Percentiles rank a stretch among this genome's conserved stretches.
Conservation (phyloP, 2,113 vertebrate species). For the Scopus umbretta region DNA sequence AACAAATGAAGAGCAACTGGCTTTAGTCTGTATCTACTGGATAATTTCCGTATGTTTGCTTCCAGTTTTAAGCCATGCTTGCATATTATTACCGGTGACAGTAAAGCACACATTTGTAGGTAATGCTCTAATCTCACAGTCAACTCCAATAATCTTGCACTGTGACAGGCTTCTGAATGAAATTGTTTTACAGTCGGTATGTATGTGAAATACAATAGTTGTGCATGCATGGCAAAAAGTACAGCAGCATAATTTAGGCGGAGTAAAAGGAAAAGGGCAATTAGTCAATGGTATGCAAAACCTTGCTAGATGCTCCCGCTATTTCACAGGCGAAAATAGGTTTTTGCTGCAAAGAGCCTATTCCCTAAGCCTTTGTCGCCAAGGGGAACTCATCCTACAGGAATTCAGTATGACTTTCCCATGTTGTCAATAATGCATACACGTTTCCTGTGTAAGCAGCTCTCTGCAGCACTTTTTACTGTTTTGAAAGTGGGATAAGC, state of each 20-base stretch:
- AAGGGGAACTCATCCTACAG: not conserved
- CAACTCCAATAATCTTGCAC: slow-evolving; percentile 79
- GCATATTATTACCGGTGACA: slow-evolving; percentile 81
- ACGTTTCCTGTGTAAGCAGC: not conserved
- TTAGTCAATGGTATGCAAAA: not conserved
- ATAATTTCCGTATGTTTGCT: slow-evolving; percentile 65
- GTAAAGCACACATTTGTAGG: slow-evolving; percentile 85
- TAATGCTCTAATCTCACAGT: slow-evolving; percentile 81
- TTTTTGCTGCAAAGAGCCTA: not conserved
- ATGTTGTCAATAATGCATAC: not conserved
- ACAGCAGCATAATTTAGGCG: not conserved
- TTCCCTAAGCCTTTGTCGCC: not conserved
- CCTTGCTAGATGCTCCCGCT: not conserved
- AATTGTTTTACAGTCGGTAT: slow-evolving; percentile 62
- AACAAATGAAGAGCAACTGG: slow-evolving; percentile 77
- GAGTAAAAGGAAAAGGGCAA: not conserved
- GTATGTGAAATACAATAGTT: slow-evolving; percentile 27
- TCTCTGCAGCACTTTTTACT: not conserved
- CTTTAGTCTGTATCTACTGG: slow-evolving; percentile 48
- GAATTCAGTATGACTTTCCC: not conserved
- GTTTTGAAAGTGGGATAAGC: not conserved
- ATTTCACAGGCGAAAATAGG: not conserved
- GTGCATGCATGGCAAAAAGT: slow-evolving; percentile 2
- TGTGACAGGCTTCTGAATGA: slow-evolving; percentile 76
- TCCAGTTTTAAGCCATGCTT: slow-evolving; percentile 84